These are phyloP conservation scores for Agriopis marginaria DNA, from an alignment of 2,888 invertebrate species.

Conservation along the genomic window DNA sequence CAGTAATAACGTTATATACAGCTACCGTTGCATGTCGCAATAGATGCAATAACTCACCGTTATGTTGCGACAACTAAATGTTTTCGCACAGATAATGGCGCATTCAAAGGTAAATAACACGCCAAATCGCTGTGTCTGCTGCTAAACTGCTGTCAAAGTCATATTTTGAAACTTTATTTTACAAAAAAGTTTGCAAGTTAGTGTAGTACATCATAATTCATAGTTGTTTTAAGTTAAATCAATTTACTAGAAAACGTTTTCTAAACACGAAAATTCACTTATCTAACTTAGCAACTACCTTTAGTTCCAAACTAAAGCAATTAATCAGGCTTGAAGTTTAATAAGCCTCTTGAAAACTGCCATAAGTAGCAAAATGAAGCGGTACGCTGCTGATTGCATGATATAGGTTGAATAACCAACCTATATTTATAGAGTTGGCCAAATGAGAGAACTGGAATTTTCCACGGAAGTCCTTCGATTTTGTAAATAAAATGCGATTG, in stretches of 20 bases:
- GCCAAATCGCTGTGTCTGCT: background rate
- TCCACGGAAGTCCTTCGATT: background rate
- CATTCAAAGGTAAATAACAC: slow-evolving; percentile 11
- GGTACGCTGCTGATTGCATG: slow-evolving; percentile 33
- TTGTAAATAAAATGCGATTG: background rate
- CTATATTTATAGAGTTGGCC: background rate
- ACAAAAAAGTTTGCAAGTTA: background rate
- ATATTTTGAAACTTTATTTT: slow-evolving; percentile 1
- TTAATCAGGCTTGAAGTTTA: slow-evolving; percentile 31
- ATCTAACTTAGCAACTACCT: slow-evolving; percentile 19
- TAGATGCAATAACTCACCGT: slow-evolving; percentile 16
- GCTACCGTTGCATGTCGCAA: slow-evolving; percentile 16
- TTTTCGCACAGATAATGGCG: slow-evolving; percentile 7
- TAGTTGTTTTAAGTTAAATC: background rate
- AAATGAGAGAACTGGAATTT: background rate
- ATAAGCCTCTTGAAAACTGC: slow-evolving; percentile 25
- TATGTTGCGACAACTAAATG: slow-evolving; percentile 2
- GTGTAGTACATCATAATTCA: too few species aligned
- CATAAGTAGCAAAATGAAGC: slow-evolving; percentile 32
- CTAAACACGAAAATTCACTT: slow-evolving; percentile 17
- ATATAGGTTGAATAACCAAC: background rate
- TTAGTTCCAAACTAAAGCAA: slow-evolving; percentile 28
- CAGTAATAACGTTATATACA: slow-evolving; percentile 11
- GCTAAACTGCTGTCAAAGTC: background rate
- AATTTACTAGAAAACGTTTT: background rate